A percentile compares a stretch with the other conserved stretches of the same genome.
Conservation (phyloP, 1,140 invertebrate species). For the Pogonomyrmex californicus region DNA sequence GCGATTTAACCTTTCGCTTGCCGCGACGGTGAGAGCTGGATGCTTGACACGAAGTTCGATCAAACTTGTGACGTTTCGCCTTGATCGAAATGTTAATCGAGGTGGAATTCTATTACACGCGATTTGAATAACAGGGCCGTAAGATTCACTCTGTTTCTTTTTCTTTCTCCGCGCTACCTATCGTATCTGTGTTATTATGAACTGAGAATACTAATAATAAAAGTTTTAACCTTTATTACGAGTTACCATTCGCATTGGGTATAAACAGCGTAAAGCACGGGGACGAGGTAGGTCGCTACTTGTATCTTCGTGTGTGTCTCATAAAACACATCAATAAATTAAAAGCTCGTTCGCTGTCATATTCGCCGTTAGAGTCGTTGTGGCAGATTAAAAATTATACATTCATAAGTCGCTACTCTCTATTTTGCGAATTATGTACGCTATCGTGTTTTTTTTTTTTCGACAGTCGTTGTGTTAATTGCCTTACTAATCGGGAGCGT, state of each 20-base stretch:
- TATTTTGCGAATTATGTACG: constrained; percentile 45
- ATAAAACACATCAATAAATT: constrained; percentile 64
- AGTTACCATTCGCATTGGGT: constrained; percentile 12
- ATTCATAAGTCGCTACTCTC: constrained; percentile 59
- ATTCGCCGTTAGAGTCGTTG: constrained; percentile 57
- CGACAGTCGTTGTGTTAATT: constrained; percentile 49
- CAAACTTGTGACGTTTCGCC: constrained; percentile 40
- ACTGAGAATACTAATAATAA: constrained; percentile 40
- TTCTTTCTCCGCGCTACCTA: background rate
- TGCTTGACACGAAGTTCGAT: constrained; percentile 23
- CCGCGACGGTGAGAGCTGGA: background rate
- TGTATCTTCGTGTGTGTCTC: constrained; percentile 50
- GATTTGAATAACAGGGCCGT: constrained; percentile 13
- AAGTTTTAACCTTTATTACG: constrained; percentile 21
- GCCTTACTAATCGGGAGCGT: constrained; percentile 31
- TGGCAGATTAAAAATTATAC: constrained; percentile 62
- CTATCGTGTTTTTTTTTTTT: constrained; percentile 21
- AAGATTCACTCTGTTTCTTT: background rate
- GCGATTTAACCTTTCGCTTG: constrained; percentile 46
- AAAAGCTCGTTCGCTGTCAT: constrained; percentile 59
- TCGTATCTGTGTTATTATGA: background rate
- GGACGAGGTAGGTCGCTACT: constrained; percentile 12
- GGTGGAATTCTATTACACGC: constrained; percentile 2
- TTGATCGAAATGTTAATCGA: constrained; percentile 39
- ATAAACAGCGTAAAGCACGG: background rate